phyloP scores from a whole-genome alignment of 2,113 vertebrate species.

The Pteruthius melanotis region DNA sequence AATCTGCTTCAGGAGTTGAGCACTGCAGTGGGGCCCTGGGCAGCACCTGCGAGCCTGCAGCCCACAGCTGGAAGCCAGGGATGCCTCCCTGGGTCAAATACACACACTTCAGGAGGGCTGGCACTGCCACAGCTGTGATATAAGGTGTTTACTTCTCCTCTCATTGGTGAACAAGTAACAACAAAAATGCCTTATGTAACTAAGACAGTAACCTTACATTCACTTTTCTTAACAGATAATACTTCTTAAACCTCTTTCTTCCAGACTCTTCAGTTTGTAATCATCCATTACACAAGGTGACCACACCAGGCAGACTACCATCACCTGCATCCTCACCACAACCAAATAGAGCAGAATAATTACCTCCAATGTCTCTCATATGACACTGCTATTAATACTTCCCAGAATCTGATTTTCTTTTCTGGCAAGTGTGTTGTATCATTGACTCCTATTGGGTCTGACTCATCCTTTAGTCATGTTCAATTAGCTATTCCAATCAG shows the following conservation, averaged over 20 bases:
- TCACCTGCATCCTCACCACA: not conserved
- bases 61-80: not conserved
- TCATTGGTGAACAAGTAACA: not conserved
- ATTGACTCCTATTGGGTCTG: not conserved
- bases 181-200: not conserved
- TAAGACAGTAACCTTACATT: not conserved
- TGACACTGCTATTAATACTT: constrained; percentile 10
- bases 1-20: not conserved
- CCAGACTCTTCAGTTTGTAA: not conserved
- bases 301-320: not conserved
- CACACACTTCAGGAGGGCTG: not conserved
- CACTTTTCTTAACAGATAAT: not conserved
- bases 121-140: not conserved
- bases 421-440: not conserved
- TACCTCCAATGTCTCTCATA: not conserved
- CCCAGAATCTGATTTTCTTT: not conserved
- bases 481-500: constrained; percentile 21
- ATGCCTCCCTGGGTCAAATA: not conserved
- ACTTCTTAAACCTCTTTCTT: not conserved
- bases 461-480: constrained; percentile 3
- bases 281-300: not conserved
- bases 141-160: not conserved
- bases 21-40: not conserved
- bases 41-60: not conserved
- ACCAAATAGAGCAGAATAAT: constrained; percentile 21